Conservation (phyloP, 2,888 invertebrate species). For the Lagria hirta region DNA sequence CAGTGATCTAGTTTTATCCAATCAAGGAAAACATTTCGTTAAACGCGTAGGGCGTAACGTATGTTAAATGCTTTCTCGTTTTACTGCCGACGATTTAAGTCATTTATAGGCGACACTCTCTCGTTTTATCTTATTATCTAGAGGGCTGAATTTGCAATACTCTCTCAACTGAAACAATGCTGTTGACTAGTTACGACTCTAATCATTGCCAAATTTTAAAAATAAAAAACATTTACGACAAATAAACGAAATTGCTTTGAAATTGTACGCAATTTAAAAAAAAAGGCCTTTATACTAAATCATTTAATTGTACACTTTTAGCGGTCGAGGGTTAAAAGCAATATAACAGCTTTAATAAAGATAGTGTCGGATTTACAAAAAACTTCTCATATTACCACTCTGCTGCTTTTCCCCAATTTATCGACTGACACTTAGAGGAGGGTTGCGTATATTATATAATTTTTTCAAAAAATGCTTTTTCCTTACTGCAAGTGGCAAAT, state of each 20-base stretch:
- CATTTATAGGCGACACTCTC: conserved; percentile 38
- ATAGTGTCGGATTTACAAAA: conserved; percentile 30
- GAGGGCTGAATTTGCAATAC: conserved; percentile 29
- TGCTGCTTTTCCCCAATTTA: too few species aligned
- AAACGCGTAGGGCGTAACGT: conserved; percentile 42
- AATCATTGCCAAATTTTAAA: conserved; percentile 27
- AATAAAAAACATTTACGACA: conserved; percentile 22
- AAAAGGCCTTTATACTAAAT: too few species aligned
- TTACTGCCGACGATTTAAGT: conserved; percentile 42
- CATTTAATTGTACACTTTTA: too few species aligned
- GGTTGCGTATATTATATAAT: too few species aligned
- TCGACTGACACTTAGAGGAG: too few species aligned
- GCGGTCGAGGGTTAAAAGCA: conserved; percentile 10
- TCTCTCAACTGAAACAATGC: conserved; percentile 30
- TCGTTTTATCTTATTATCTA: conserved; percentile 37
- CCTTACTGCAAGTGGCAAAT: too few species aligned
- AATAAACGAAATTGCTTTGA: conserved; percentile 18
- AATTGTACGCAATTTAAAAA: not conserved
- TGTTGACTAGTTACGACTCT: conserved; percentile 26
- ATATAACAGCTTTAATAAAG: conserved; percentile 23
- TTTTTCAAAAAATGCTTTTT: too few species aligned
- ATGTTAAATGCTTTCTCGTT: conserved; percentile 42
- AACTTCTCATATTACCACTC: conserved; percentile 27
- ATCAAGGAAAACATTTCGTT: conserved; percentile 43
- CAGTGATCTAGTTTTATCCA: conserved; percentile 41